Evolutionary conservation across 2,797 vertebrate species (phyloP).

Genomic region (Gouania willdenowi): DNA sequence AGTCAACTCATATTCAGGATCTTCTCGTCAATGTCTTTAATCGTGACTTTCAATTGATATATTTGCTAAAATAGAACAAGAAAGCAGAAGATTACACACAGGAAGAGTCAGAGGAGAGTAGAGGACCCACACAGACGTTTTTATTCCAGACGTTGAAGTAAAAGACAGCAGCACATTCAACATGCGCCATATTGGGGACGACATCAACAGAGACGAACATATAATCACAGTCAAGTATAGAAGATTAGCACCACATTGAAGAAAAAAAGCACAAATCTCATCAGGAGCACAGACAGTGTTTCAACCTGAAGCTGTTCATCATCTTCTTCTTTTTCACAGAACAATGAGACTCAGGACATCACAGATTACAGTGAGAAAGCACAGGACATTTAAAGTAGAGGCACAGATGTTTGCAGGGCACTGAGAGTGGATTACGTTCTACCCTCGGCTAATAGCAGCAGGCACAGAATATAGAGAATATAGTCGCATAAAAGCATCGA

Average conservation of each 20-base stretch:
- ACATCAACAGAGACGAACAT: constrained; percentile 50
- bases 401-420: background rate
- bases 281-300: constrained; percentile 19
- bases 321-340: background rate
- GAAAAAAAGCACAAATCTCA: constrained; percentile 46
- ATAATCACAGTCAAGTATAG: constrained; percentile 21
- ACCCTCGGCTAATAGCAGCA: too few relatives aligned
- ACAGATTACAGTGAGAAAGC: constrained; percentile 48
- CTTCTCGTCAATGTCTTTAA: fast-evolving
- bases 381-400: constrained; percentile 10
- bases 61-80: background rate
- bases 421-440: too few relatives aligned
- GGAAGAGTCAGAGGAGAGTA: constrained; percentile 22
- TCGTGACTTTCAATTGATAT: background rate
- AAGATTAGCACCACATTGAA: constrained; percentile 57
- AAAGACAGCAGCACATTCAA: constrained; percentile 61
- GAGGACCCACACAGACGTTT: constrained; percentile 50
- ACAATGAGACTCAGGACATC: constrained; percentile 15
- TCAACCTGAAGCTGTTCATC: constrained; percentile 20
- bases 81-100: constrained; percentile 1
- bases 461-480: too few relatives aligned
- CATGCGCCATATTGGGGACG: constrained; percentile 30
- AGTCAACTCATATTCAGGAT: background rate
- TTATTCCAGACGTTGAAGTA: constrained; percentile 60
- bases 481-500: too few relatives aligned